Percentiles rank a stretch among this genome's conserved stretches.
Conservation (phyloP, 2,797 vertebrate genomes). For the Manis crassicaudata region DNA sequence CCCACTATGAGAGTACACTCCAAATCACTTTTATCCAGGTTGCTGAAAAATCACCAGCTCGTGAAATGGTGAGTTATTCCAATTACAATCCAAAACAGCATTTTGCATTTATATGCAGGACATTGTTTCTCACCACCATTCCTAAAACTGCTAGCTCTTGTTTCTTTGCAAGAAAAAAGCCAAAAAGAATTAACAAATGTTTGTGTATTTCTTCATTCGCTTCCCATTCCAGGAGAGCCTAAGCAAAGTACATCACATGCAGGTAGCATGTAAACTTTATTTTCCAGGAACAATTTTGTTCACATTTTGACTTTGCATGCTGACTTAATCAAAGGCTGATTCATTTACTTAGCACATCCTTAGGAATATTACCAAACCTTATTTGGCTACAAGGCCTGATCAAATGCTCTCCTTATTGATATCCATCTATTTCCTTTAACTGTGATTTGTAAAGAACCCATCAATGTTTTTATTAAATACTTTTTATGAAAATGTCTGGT, state of each 20-base stretch:
- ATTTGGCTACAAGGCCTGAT: background rate
- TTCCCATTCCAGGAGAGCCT: background rate
- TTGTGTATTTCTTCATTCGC: background rate
- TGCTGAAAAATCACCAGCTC: background rate
- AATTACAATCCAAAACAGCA: background rate
- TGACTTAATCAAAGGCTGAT: constrained; percentile 59
- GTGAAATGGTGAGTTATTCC: background rate
- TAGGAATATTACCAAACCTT: background rate
- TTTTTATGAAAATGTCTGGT: background rate
- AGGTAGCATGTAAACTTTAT: constrained; percentile 20
- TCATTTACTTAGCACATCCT: background rate
- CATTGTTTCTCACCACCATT: background rate
- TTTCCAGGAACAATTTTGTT: constrained; percentile 55
- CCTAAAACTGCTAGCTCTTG: background rate
- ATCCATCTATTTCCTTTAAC: constrained; percentile 43
- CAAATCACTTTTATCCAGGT: background rate
- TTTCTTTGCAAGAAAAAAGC: constrained; percentile 14
- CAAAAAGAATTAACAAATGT: background rate
- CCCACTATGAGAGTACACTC: background rate
- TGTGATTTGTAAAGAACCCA: background rate
- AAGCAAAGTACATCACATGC: background rate
- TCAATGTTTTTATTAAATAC: constrained; percentile 14
- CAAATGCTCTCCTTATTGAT: background rate
- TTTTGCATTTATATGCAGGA: background rate
- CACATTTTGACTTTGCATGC: constrained; percentile 7